Conservation (phyloP, 2,888 invertebrate genomes). For the Deroplatys truncata region DNA sequence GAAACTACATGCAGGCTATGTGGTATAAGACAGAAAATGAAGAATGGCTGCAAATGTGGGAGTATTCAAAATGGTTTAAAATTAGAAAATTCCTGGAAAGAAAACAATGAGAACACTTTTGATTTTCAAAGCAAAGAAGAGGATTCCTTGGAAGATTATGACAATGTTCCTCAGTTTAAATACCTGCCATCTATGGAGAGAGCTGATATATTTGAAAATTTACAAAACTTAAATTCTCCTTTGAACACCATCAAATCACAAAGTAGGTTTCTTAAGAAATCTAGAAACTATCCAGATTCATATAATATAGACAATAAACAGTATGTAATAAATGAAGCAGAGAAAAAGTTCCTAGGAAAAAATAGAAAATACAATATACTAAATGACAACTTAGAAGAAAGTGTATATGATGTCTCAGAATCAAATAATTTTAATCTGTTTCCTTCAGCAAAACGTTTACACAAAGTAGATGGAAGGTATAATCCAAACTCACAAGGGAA, state of each 20-base stretch:
- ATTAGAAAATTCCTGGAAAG: background rate
- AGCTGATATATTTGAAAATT: background rate
- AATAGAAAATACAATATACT: background rate
- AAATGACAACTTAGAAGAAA: background rate
- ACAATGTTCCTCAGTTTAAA: background rate
- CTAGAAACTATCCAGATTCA: background rate
- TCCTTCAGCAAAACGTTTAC: background rate
- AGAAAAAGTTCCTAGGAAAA: background rate
- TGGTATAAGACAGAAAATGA: background rate
- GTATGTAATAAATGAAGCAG: background rate
- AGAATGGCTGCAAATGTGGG: background rate
- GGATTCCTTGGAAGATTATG: background rate
- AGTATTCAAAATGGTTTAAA: background rate
- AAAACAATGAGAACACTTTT: background rate
- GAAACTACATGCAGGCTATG: background rate
- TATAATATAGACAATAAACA: background rate
- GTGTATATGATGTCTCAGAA: background rate
- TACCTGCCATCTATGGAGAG: background rate
- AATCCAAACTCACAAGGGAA: background rate
- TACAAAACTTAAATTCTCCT: background rate
- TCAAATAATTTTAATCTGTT: background rate
- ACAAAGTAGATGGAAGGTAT: background rate
- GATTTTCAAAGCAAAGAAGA: background rate
- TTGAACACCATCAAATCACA: background rate
- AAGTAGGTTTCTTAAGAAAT: background rate